Evolutionary conservation across 2,888 invertebrate genomes (phyloP).

Genomic region (Idaea aversata): DNA sequence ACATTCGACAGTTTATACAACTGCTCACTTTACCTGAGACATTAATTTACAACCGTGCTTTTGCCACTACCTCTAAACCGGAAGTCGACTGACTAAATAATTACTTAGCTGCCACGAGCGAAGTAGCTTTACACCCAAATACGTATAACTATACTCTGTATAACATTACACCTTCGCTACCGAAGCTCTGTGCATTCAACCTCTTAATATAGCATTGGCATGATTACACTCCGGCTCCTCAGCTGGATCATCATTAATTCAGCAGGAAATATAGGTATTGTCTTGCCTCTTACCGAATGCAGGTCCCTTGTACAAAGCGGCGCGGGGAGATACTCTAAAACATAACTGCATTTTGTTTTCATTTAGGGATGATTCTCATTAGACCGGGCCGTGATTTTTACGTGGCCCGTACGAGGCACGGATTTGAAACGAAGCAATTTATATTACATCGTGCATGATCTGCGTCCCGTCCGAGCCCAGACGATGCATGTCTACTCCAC

Average conservation of each 20-base stretch:
- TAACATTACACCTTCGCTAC: not conserved
- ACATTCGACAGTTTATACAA: too few relatives aligned
- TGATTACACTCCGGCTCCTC: not conserved
- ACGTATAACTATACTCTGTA: constrained; percentile 20
- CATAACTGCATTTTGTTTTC: too few relatives aligned
- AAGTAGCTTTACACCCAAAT: constrained; percentile 29
- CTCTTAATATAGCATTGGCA: constrained; percentile 2
- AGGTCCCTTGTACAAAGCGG: not conserved
- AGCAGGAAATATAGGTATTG: not conserved
- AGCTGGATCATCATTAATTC: not conserved
- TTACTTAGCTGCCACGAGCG: constrained; percentile 37
- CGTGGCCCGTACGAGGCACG: too few relatives aligned
- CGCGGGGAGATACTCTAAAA: too few relatives aligned
- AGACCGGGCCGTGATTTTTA: too few relatives aligned
- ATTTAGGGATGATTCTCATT: too few relatives aligned
- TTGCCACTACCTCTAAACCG: constrained; percentile 10
- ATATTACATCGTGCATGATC: too few relatives aligned
- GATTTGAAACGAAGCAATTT: too few relatives aligned
- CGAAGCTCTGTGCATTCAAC: constrained; percentile 4
- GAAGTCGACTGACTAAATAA: constrained; percentile 39
- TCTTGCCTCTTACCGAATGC: not conserved
- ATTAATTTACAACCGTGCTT: not conserved
- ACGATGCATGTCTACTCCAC: too few relatives aligned
- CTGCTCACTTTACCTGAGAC: not conserved
- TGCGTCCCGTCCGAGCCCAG: too few relatives aligned